Evolutionary conservation across 2,888 invertebrate genomes (phyloP), one percentile per base, ranked within the genome.

Genomic region (Julus scanicus): DNA sequence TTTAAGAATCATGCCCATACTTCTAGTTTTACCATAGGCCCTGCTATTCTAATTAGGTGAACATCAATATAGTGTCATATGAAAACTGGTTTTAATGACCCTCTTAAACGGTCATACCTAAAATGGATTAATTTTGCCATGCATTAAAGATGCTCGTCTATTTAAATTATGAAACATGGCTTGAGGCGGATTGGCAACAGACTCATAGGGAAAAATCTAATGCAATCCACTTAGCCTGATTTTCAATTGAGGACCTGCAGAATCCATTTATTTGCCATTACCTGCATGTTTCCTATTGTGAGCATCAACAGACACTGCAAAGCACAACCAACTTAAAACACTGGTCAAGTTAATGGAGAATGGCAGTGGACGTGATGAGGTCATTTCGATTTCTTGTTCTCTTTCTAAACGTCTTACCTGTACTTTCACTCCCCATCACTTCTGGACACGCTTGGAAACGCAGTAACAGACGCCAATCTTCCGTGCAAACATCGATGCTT

Each of bases 391-490:
- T 53, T 17, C 13, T 13, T 53, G 44, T 44, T 44, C 29, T 53
- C 3, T 53, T 15, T 53, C 53, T 53, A 17, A 53, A 53, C 53
- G 15, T 53, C 53, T 84, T 89, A 89, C 89, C 89, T 88, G 89
- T 89, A 84, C 89, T 89, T 84, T 89, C 89, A 37, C 89, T 89
- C 5, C 88, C 87, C 44, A 85, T 39, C 13, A 89, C 89, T 83
- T 89, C 89, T 9, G 89, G 89, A 84, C 90, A 90, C 11, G 90
- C 90, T 88, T 90, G 89, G 86, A 89, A 90, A 6, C 89, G 63
- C 17, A 90, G 86, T n/a, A 90, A 63, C 11, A 90, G 49, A 20
- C 89, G 83, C 86, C 87, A 89, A 48, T 90, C 89, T 57, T 90
- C 90, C 9, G 89, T 90, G 63, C 90, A 90, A 4, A 86, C 86